Conservation (phyloP, 2,113 vertebrate species). For the Tenebrosternarchus preto region DNA sequence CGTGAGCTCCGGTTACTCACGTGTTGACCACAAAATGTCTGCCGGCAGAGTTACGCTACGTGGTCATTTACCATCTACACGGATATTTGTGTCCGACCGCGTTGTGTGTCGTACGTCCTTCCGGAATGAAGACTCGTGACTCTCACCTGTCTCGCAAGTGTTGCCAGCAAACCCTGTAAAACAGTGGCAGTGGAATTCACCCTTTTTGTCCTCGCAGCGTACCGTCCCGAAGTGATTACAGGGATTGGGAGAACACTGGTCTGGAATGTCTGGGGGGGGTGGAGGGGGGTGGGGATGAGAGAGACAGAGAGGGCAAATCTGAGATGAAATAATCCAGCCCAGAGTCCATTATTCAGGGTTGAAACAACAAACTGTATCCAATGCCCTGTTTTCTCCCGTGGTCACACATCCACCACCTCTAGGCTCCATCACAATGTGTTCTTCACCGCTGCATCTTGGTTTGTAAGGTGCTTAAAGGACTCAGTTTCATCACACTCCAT, state of each 20-base stretch:
- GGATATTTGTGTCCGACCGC: background rate
- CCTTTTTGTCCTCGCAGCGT: slow-evolving; percentile 88
- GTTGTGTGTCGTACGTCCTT: background rate
- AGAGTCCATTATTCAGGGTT: background rate
- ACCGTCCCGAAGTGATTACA: slow-evolving; percentile 79
- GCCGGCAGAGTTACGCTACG: background rate
- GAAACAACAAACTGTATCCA: background rate
- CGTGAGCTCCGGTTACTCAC: background rate
- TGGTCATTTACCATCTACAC: background rate
- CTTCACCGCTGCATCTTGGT: background rate
- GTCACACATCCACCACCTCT: no score
- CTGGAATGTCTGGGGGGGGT: slow-evolving; percentile 82
- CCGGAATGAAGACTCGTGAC: slow-evolving; percentile 18
- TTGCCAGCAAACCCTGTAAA: slow-evolving; percentile 85
- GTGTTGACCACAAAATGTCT: background rate
- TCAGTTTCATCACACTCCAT: background rate
- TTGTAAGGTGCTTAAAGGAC: background rate
- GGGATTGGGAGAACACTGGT: slow-evolving; percentile 91
- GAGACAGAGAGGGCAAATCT: background rate
- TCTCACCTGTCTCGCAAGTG: slow-evolving; percentile 84
- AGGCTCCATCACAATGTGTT: no score
- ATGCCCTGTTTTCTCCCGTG: background rate
- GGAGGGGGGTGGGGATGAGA: slow-evolving; percentile 28
- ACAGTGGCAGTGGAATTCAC: slow-evolving; percentile 88
- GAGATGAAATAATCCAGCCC: background rate